Evolutionary conservation across 1,140 invertebrate genomes (phyloP), one percentile per base, ranked within the genome.

Genomic region (Drosophila kepulauana): DNA sequence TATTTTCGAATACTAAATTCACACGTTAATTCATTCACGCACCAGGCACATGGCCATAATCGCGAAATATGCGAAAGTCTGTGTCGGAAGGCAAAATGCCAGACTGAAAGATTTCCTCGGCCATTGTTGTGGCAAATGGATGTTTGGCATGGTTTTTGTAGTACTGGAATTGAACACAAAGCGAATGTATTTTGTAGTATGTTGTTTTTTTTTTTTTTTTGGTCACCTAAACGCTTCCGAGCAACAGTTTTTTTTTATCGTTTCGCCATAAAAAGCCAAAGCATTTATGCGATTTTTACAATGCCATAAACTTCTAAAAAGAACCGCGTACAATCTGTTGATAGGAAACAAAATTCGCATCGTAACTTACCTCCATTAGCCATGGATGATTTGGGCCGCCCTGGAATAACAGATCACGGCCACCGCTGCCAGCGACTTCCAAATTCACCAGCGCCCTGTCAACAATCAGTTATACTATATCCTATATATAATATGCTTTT

Each of bases 51-150:
- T 96, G 95, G 35, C 96, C 96, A 93, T 96, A 97, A 93, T 99
- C 98, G 63, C 98, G 94, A 90, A 99, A 99, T 87, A 99, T 98
- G 59, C 98, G 94, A 93, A 97, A 99, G 94, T 99, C 98, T 3
- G 98, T 99, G 93, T 99, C 98, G 5, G 97, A 98, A 25, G 98
- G 98, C 77, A 99, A 96, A 33, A 99, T 94, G 5, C 97, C 97
- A 88, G 95, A 96, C 93, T 99, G 96, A 93, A 99, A 99, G 84
- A 99, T 95, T 94, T 99, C 98, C 94, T 99, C 98, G 51, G 96
- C 98, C 78, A 99, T 93, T 30, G 97, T 96, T 43, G 96, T 97
- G 5, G 97, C 98, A 93, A 97, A 98, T 2, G 98, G 98, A 94
- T 98, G 96, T 73, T 73, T 81, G 8, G 80, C 84, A 64, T 78